Conservation (phyloP, 2,113 vertebrate species). For the Syrmaticus mikado region DNA sequence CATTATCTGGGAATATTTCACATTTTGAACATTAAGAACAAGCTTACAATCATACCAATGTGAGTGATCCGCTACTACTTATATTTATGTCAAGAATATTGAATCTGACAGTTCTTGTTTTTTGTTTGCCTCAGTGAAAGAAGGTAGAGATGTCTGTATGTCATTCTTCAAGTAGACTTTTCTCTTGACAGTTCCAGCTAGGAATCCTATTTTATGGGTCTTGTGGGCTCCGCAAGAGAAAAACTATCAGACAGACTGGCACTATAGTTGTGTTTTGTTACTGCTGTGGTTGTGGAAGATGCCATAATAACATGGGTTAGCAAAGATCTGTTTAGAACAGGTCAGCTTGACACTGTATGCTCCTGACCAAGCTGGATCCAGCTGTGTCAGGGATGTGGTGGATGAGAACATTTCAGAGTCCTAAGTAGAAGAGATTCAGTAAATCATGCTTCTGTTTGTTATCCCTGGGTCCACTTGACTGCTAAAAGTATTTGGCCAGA, state of each 20-base stretch:
- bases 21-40: background rate
- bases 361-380: background rate
- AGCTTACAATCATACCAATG: background rate
- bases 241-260: background rate
- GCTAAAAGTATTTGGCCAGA: background rate
- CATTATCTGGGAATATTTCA: background rate
- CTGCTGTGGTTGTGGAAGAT: background rate
- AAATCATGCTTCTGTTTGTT: accelerated
- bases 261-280: background rate
- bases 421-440: background rate
- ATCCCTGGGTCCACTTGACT: accelerated
- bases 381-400: background rate
- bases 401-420: background rate
- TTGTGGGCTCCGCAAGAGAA: background rate
- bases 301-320: background rate
- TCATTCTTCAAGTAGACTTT: background rate
- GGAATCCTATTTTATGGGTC: background rate
- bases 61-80: background rate
- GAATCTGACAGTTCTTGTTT: background rate
- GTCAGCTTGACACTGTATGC: background rate
- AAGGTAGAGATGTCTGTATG: background rate
- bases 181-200: background rate
- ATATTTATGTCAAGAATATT: background rate
- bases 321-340: background rate
- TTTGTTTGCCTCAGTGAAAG: background rate